Conservation (phyloP, 2,888 invertebrate genomes). For the Pocota personata region DNA sequence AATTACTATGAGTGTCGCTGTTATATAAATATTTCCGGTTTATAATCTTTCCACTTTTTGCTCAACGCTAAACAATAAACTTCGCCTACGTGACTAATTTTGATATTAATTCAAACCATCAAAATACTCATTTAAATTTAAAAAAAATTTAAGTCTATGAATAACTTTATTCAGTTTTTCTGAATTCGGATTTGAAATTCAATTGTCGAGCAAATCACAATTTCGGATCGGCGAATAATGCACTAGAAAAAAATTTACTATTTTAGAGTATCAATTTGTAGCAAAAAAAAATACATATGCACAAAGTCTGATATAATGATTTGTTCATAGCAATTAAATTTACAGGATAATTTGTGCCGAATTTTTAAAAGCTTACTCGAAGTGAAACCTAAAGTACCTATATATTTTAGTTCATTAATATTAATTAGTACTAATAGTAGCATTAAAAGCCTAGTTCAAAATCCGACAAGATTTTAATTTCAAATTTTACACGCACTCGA, state of each 20-base stretch:
- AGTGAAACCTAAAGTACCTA: neutral
- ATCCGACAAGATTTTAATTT: neutral
- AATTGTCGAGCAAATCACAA: neutral
- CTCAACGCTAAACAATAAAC: slow-evolving; percentile 10
- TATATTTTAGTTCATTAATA: neutral
- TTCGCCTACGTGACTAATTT: too few species aligned
- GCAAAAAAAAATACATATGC: too few species aligned
- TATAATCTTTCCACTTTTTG: slow-evolving; percentile 11
- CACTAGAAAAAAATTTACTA: neutral
- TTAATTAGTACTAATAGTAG: neutral
- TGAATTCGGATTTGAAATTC: neutral
- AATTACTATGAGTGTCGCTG: slow-evolving; percentile 5
- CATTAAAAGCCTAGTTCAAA: neutral
- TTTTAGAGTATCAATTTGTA: neutral
- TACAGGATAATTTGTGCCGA: neutral
- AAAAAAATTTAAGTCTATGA: slow-evolving; percentile 1
- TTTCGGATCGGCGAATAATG: neutral
- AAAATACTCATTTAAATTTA: too few species aligned
- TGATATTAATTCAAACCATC: too few species aligned
- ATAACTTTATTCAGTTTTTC: neutral
- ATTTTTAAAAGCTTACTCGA: neutral
- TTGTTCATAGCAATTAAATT: too few species aligned
- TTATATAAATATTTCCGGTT: slow-evolving; percentile 10
- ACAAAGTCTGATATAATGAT: too few species aligned
- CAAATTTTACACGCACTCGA: neutral